Conservation (phyloP, 2,797 vertebrate species). For the Gadopsis marmoratus region DNA sequence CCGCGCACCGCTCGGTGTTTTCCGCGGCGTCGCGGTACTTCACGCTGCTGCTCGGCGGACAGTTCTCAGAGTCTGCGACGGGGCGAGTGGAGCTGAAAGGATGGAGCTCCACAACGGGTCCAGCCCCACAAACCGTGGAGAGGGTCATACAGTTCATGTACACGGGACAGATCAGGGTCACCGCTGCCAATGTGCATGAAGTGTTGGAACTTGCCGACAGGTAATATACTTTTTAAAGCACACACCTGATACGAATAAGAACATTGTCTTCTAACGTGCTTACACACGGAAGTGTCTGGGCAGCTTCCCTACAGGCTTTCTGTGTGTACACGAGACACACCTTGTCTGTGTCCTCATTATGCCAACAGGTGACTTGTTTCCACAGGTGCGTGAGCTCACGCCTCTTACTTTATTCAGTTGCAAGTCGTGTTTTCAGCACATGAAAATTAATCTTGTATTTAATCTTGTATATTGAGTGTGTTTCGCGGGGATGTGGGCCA, state of each 20-base stretch:
- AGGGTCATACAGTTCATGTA: slow-evolving; percentile 95
- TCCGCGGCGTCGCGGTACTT: slow-evolving; percentile 94
- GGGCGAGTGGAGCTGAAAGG: slow-evolving; percentile 92
- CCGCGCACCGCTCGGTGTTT: slow-evolving; percentile 91
- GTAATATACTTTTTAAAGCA: slow-evolving; percentile 68
- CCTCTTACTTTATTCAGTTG: not conserved
- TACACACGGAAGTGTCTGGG: slow-evolving; percentile 4
- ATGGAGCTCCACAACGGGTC: slow-evolving; percentile 92
- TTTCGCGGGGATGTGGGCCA: not conserved
- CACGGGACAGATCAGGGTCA: slow-evolving; percentile 91
- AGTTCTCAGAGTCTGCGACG: slow-evolving; percentile 89
- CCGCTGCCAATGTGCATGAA: slow-evolving; percentile 91
- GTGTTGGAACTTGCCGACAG: slow-evolving; percentile 95
- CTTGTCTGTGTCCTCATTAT: not conserved
- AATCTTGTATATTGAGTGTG: not conserved
- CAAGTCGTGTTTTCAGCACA: not conserved
- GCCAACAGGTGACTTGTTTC: slow-evolving; percentile 22
- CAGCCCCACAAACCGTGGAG: slow-evolving; percentile 91
- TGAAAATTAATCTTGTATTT: not conserved
- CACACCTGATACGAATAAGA: not conserved
- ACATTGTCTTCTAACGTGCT: not conserved
- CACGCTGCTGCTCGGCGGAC: slow-evolving; percentile 88
- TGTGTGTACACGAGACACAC: slow-evolving; percentile 15
- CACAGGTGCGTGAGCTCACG: too few species aligned
- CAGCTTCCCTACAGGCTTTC: not conserved